A percentile compares a stretch with the other conserved stretches of the same genome.
Conservation (phyloP, 2,113 vertebrate genomes). For the Lontra canadensis region DNA sequence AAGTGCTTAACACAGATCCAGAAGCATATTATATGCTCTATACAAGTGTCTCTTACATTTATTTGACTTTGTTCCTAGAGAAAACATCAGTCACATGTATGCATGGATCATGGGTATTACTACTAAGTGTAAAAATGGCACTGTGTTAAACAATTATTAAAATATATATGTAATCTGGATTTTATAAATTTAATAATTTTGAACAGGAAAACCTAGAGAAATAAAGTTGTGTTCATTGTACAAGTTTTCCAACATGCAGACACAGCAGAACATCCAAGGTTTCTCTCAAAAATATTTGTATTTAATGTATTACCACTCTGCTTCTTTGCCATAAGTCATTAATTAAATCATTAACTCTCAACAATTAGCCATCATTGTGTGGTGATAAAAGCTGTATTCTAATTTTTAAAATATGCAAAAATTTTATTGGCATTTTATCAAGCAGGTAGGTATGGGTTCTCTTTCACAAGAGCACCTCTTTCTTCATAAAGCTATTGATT, state of each 20-base stretch:
- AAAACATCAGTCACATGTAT: neutral
- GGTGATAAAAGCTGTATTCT: neutral
- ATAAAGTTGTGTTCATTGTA: neutral
- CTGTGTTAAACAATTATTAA: neutral
- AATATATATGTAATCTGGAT: neutral
- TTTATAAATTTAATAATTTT: neutral
- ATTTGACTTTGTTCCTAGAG: neutral
- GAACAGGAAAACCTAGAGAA: neutral
- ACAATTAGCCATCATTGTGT: neutral
- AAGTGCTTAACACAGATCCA: neutral
- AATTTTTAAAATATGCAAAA: neutral
- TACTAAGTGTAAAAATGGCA: neutral
- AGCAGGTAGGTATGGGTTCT: neutral
- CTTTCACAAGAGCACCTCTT: neutral
- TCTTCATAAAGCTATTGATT: neutral
- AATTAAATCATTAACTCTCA: neutral
- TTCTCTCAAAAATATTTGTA: neutral
- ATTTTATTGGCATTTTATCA: neutral
- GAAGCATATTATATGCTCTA: neutral
- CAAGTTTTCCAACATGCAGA: neutral
- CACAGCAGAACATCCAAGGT: neutral
- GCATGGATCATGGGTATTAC: neutral
- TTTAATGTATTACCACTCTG: neutral
- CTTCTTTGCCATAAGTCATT: neutral
- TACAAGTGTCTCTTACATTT: neutral